Percentiles rank a stretch among this genome's conserved stretches.
phyloP scores from a whole-genome alignment of 1,140 invertebrate genomes.

The Cephus cinctus region DNA sequence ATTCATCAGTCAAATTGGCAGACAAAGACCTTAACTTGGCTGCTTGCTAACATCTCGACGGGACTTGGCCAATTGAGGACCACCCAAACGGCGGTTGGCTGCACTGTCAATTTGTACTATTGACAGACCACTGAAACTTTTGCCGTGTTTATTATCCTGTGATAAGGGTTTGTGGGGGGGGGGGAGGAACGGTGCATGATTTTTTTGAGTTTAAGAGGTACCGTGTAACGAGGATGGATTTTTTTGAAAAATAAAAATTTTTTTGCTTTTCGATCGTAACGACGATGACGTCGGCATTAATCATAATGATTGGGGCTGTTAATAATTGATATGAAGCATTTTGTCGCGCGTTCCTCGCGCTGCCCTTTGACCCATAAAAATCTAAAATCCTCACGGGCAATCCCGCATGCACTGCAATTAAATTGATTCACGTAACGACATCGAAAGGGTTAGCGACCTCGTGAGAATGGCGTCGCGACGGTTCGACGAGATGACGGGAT shows the following conservation, averaged over 20 bases:
- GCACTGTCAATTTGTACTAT: not conserved
- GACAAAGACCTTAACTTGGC: conserved; percentile 46
- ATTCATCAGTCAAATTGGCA: conserved; percentile 39
- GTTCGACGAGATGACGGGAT: conserved; percentile 12
- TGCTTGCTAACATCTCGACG: conserved; percentile 44
- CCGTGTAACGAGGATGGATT: too few relatives aligned
- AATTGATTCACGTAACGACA: conserved; percentile 17
- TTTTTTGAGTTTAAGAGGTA: too few relatives aligned
- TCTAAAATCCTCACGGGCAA: conserved; percentile 20
- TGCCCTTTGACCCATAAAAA: conserved; percentile 27
- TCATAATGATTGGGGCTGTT: too few relatives aligned
- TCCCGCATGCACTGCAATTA: conserved; percentile 24
- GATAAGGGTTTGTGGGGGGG: too few relatives aligned
- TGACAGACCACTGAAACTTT: too few relatives aligned
- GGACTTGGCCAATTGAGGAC: conserved; percentile 46
- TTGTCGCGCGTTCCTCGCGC: too few relatives aligned
- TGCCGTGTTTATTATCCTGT: too few relatives aligned
- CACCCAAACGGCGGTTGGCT: conserved; percentile 41
- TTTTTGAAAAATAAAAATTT: too few relatives aligned
- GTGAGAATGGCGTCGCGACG: conserved; percentile 21
- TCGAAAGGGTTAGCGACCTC: conserved; percentile 21
- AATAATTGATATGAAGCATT: too few relatives aligned
- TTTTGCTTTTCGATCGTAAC: too few relatives aligned
- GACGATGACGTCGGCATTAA: too few relatives aligned
- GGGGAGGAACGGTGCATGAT: too few relatives aligned